A percentile compares a stretch with the other conserved stretches of the same genome.
Conservation (phyloP, 2,888 invertebrate genomes). For the Acrocyrtus sp. region DNA sequence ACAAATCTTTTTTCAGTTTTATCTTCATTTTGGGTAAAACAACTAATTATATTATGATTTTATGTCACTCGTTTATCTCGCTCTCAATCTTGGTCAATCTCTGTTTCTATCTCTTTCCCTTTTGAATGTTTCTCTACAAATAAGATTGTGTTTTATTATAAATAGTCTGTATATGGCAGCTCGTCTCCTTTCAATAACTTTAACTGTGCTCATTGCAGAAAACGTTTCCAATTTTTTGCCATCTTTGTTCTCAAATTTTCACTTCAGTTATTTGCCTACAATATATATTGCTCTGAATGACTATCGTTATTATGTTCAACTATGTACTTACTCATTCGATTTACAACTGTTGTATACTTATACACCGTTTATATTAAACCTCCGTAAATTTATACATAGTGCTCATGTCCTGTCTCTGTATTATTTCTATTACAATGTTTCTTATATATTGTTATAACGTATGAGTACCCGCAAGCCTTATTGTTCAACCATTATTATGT, state of each 20-base stretch:
- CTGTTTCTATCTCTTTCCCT: constrained; percentile 13
- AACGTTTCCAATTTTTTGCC: no score
- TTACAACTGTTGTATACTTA: no score
- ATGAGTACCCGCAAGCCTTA: constrained; percentile 37
- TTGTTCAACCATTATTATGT: constrained; percentile 23
- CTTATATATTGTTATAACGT: background rate
- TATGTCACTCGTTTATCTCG: constrained; percentile 11
- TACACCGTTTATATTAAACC: constrained; percentile 27
- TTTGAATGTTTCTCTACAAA: constrained; percentile 36
- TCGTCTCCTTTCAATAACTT: no score
- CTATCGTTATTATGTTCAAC: no score
- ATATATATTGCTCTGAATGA: no score
- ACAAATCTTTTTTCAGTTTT: constrained; percentile 64
- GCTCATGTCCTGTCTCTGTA: constrained; percentile 14
- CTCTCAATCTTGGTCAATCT: constrained; percentile 3
- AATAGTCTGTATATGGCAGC: no score
- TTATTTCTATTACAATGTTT: constrained; percentile 1
- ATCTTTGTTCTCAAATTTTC: no score
- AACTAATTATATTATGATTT: constrained; percentile 45
- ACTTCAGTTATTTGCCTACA: no score
- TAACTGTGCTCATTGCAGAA: no score
- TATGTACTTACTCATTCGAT: no score
- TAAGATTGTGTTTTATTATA: no score
- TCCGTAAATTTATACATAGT: constrained; percentile 6
- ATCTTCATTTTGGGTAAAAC: constrained; percentile 57